Evolutionary conservation across 2,113 vertebrate genomes (phyloP).

Genomic region (Tetraodon nigroviridis): DNA sequence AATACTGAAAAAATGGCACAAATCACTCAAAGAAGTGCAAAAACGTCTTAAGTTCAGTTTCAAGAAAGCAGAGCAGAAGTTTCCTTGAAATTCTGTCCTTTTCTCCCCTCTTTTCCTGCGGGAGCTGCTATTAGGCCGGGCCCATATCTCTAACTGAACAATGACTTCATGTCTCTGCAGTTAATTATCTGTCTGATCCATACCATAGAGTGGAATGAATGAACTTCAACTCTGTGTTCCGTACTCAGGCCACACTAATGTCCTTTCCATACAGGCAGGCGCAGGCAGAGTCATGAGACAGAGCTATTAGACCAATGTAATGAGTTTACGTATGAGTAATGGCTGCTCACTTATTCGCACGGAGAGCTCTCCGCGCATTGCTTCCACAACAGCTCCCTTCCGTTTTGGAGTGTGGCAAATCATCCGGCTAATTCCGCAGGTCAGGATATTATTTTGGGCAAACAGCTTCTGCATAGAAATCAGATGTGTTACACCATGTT

Average conservation of each 20-base stretch:
- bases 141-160: constrained; percentile 57
- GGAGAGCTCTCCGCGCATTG: constrained; percentile 20
- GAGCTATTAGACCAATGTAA: constrained; percentile 61
- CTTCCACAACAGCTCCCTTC: constrained; percentile 39
- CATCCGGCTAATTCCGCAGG: constrained; percentile 25
- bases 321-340: constrained; percentile 68
- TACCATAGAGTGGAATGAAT: constrained; percentile 61
- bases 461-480: constrained; percentile 12
- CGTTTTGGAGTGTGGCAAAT: constrained; percentile 13
- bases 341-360: constrained; percentile 33
- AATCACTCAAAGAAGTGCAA: no score
- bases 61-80: no score
- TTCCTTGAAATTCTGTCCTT: constrained; percentile 21
- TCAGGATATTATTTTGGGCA: constrained; percentile 12
- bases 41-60: no score
- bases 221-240: constrained; percentile 45
- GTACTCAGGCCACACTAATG: constrained; percentile 57
- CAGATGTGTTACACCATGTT: neutral
- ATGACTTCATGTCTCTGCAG: constrained; percentile 59
- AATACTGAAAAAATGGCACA: no score
- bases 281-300: constrained; percentile 37
- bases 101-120: constrained; percentile 25
- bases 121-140: constrained; percentile 33
- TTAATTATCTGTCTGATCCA: constrained; percentile 68
- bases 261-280: constrained; percentile 46